A percentile compares a stretch with the other conserved stretches of the same genome.
These are phyloP conservation scores for Jacana jacana DNA, from an alignment of 2,113 vertebrate species.

Conservation along the genomic window DNA sequence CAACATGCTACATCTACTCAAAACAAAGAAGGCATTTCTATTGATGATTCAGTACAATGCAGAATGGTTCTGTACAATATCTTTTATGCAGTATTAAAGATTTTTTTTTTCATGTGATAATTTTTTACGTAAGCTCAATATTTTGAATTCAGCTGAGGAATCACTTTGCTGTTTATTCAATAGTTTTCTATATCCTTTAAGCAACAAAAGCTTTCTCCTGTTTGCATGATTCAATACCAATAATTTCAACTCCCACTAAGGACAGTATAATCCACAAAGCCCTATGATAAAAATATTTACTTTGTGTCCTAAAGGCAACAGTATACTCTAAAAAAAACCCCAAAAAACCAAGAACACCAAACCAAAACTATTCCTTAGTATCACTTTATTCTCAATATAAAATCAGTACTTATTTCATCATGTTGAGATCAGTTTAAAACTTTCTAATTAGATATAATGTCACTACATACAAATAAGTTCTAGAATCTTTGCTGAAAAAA, in stretches of 20 bases:
- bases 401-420: not conserved
- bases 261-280: not conserved
- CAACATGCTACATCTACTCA: not conserved
- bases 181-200: conserved; percentile 25
- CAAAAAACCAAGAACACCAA: no score
- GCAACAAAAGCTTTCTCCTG: conserved; percentile 20
- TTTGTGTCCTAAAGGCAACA: not conserved
- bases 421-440: not conserved
- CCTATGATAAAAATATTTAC: not conserved
- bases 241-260: not conserved
- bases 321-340: not conserved
- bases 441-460: not conserved
- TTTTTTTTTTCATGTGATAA: conserved; percentile 1
- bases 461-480: not conserved
- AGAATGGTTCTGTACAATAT: not conserved
- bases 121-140: conserved; percentile 48
- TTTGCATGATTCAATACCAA: not conserved
- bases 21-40: not conserved
- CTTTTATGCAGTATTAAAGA: not conserved
- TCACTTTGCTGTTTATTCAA: conserved; percentile 17
- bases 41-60: not conserved
- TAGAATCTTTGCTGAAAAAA: not conserved
- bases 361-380: not conserved
- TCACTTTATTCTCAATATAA: not conserved
- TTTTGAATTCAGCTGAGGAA: conserved; percentile 51